Base-by-base conservation (phyloP, 1,140 invertebrate species). In the Drosophila micromelanica region DNA sequence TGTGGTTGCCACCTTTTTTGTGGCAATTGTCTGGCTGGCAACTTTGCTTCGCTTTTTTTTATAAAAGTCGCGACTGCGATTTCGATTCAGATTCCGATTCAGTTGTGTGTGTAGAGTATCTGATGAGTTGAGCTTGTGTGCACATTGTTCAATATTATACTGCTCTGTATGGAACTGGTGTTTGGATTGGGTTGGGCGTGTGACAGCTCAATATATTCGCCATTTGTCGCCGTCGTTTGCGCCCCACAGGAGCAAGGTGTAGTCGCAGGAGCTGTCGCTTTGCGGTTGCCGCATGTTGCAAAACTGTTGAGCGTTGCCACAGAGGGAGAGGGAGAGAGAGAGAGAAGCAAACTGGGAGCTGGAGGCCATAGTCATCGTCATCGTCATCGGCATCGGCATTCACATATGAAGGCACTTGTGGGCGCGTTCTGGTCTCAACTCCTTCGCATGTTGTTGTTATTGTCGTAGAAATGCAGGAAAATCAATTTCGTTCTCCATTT, bases 401-500 rank as follows among this genome's bases (percentile, higher is more conserved):
- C 59, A 46, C 61, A 23, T 49, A 27, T 48, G 46, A 48, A 48
- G 46, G 12, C 20, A 12, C 55, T 59, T 60, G 57, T 62, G 56
- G 48, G 11, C 40, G 70, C 61, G 46, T 52, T 40, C 64, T 51
- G 51, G 56, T 60, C 64, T 48, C 67, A 59, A 67, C 54, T 73
- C 42, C 49, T 48, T 70, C 23, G 61, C 52, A 52, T 61, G 38
- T 42, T 59, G 38, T 67, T 57, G 59, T 74, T 80, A 65, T 82
- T 72, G 67, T 68, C 45, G 80, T 65, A 57, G 80, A 85, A 90
- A 85, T 85, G 85, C 86, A 90, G 80, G 84, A 91, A 91, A 91
- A 91, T 91, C 90, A 91, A 91, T 91, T 91, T 91, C 76, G 87
- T 91, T 91, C 90, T 80, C 86, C 90, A 91, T 91, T 91, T 91